Evolutionary conservation across 2,113 vertebrate species (phyloP), one percentile per base, ranked within the genome.

Genomic region (Mustelus asterias): DNA sequence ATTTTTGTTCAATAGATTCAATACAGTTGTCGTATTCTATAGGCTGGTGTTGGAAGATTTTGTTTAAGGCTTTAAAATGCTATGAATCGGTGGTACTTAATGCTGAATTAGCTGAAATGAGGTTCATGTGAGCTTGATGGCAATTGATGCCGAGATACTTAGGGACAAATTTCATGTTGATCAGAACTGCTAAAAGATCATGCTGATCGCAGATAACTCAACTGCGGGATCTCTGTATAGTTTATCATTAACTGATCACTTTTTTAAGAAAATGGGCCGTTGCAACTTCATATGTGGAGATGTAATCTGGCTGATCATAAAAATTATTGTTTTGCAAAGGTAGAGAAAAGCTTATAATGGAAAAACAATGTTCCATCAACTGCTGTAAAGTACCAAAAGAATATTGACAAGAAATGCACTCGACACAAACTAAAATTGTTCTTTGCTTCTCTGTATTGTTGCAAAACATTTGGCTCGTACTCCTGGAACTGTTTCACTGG

Each of bases 71-170:
- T 98, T 98, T 97, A 97, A 98, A 98, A 97, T 95, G 76, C 97
- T 97, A 97, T 97, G 98, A 98, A 98, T 98, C 98, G 98, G 98
- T 98, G 98, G 98, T 98, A 98, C 98, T 98, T 98, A 98, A 98
- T 98, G 97, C 98, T 98, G 98, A 98, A 98, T 98, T 98, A 98
- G 98, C 98, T 98, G 98, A 98, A 98, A 98, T 99, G 98, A 98
- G 97, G 98, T 98, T 98, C 97, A 97, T 98, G 97, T 97, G 97
- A 98, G 97, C 97, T 97, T 89, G 93, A 95, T 96, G 97, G 97
- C 97, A 97, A 97, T 97, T 98, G 98, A 99, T 99, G 98, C 98
- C 98, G 98, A 98, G 98, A 98, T 99, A 98, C 98, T 98, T 99
- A 98, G 98, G 98, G 98, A 98, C 98, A 98, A 98, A 98, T 98